Percentiles rank a stretch among this genome's conserved stretches.
Conservation (phyloP, 2,797 vertebrate genomes). For the Eidolon dupreanum region DNA sequence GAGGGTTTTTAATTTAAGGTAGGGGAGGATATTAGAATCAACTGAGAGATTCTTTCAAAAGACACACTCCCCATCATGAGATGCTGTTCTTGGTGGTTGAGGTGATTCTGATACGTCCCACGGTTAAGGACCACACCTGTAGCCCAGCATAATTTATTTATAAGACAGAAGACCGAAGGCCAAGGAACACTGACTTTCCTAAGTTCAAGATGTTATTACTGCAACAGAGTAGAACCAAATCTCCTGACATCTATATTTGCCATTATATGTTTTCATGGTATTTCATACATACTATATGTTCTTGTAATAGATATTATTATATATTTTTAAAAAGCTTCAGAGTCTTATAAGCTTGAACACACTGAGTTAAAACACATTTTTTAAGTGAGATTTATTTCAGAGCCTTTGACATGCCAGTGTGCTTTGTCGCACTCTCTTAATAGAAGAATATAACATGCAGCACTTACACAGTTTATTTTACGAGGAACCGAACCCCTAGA, state of each 20-base stretch:
- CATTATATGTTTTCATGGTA: background rate
- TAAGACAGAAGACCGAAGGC: background rate
- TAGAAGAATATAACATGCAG: background rate
- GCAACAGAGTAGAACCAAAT: background rate
- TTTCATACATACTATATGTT: background rate
- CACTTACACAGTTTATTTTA: background rate
- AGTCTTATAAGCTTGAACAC: background rate
- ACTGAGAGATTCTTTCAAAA: background rate
- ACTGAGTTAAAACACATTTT: background rate
- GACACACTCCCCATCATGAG: too few species aligned
- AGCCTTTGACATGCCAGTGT: background rate
- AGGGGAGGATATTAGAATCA: background rate
- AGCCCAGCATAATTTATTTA: background rate
- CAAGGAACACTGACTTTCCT: background rate
- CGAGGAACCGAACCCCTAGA: background rate
- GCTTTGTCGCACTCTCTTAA: background rate
- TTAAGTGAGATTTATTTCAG: background rate
- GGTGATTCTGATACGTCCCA: background rate
- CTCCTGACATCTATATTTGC: background rate
- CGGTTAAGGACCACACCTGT: background rate
- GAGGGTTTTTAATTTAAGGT: background rate
- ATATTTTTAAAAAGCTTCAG: background rate
- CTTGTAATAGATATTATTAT: background rate
- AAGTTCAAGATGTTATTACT: background rate
- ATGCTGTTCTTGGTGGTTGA: accelerated